phyloP scores from a whole-genome alignment of 35 echinoderm and acorn worm species.

The Heliocidaris tuberculata region DNA sequence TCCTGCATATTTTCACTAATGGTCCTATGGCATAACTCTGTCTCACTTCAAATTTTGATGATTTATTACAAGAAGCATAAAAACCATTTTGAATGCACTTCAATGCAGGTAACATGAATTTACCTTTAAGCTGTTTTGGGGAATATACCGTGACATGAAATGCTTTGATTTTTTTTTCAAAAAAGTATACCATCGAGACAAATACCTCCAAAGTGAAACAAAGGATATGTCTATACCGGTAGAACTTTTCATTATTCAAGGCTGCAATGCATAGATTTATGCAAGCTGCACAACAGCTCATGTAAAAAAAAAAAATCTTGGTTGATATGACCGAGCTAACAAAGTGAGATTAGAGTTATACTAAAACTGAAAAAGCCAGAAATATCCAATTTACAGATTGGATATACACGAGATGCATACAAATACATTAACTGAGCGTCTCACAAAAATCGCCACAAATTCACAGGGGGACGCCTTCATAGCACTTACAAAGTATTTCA shows the following conservation, averaged over 20 bases:
- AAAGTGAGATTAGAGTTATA: background rate
- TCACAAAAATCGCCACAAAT: constrained; percentile 6
- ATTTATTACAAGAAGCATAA: background rate
- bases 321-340: background rate
- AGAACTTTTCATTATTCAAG: background rate
- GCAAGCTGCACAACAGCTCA: background rate
- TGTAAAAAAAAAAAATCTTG: background rate
- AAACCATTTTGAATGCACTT: no score
- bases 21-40: background rate
- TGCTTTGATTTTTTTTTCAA: no score
- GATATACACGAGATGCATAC: constrained; percentile 3
- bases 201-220: no score
- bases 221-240: no score
- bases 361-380: background rate
- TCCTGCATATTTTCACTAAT: no score
- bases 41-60: background rate
- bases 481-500: constrained; percentile 52
- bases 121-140: no score
- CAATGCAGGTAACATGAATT: no score
- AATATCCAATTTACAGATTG: background rate
- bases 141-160: no score
- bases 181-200: no score
- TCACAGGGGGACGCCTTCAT: background rate
- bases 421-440: background rate
- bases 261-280: background rate